Conservation (phyloP, 2,797 vertebrate genomes). For the Tangara arthus region DNA sequence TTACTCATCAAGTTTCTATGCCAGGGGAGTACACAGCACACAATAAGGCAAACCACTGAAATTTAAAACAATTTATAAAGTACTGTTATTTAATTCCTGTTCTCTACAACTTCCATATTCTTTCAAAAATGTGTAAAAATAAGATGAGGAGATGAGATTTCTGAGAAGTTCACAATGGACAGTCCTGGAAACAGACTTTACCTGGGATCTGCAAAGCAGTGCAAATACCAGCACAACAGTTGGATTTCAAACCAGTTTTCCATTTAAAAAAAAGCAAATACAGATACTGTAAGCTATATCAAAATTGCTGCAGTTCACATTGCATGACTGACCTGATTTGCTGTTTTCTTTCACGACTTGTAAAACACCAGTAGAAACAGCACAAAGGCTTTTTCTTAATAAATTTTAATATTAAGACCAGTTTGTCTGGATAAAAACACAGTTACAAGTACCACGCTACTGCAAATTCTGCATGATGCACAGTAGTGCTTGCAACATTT, state of each 20-base stretch:
- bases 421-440: constrained; percentile 57
- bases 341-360: background rate
- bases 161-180: background rate
- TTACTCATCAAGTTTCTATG: background rate
- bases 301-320: background rate
- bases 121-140: background rate
- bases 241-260: constrained; percentile 55
- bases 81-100: constrained; percentile 9
- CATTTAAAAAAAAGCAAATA: background rate
- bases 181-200: constrained; percentile 37
- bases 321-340: background rate
- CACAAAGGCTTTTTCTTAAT: constrained; percentile 65
- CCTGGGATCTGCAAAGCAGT: background rate
- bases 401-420: constrained; percentile 69
- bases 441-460: constrained; percentile 43
- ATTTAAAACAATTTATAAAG: background rate
- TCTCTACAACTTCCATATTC: constrained; percentile 21
- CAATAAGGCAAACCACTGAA: constrained; percentile 17
- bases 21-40: background rate
- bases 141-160: background rate
- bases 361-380: constrained; percentile 35
- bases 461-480: constrained; percentile 20
- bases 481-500: constrained; percentile 42
- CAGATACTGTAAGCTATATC: background rate
- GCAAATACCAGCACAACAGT: background rate